These are phyloP conservation scores for Megalurothrips usitatus DNA, from an alignment of 2,888 invertebrate genomes.

Conservation along the genomic window DNA sequence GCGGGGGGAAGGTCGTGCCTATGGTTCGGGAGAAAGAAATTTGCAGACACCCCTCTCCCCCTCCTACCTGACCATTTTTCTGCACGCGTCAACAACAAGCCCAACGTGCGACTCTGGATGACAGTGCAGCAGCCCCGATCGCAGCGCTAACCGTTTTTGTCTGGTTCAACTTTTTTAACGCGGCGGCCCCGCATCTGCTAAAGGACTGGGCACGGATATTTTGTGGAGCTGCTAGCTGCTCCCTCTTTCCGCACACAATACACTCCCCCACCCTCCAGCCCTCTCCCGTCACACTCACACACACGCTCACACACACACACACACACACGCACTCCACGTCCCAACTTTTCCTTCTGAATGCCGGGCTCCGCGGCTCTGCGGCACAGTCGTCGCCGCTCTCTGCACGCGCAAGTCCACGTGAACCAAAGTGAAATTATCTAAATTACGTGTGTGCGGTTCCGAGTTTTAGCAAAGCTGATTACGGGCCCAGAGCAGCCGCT, in stretches of 20 bases:
- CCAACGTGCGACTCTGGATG: no score
- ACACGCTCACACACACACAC: neutral
- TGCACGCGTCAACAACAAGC: no score
- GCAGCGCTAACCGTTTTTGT: no score
- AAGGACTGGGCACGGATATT: neutral
- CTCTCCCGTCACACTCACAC: neutral
- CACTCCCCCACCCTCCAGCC: no score
- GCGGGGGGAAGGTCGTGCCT: neutral
- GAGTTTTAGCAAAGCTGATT: conserved; percentile 26
- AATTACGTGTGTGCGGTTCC: conserved; percentile 19
- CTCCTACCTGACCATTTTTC: no score
- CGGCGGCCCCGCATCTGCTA: no score
- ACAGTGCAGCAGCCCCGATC: no score
- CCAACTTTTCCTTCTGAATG: conserved; percentile 9
- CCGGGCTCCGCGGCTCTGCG: neutral
- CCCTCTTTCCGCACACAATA: no score
- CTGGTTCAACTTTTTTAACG: neutral
- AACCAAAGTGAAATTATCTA: conserved; percentile 25
- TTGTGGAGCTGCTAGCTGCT: neutral
- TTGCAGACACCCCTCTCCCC: no score
- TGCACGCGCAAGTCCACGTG: conserved; percentile 9
- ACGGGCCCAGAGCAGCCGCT: neutral
- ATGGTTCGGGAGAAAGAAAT: no score
- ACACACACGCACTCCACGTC: neutral
- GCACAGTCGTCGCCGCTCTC: neutral